Percentiles rank a stretch among this genome's conserved stretches.
These are phyloP conservation scores for Volucella zonaria DNA, from an alignment of 2,888 invertebrate species.

Conservation along the genomic window DNA sequence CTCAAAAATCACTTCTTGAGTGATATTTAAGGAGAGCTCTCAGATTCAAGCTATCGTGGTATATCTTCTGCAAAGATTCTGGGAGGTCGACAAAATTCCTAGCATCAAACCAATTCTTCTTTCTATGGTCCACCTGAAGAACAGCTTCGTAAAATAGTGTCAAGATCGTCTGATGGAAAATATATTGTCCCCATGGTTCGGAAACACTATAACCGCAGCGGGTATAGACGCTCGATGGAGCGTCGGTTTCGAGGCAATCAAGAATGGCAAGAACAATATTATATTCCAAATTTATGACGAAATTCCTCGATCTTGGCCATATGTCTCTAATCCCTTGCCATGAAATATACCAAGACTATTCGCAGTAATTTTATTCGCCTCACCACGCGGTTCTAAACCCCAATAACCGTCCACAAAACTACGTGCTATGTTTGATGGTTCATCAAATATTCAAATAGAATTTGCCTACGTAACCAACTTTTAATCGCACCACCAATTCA, in stretches of 20 bases:
- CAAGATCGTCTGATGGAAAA: conserved; percentile 1
- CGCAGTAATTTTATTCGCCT: conserved; percentile 8
- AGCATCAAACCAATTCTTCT: too few relatives aligned
- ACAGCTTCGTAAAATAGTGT: too few relatives aligned
- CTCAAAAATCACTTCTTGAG: too few relatives aligned
- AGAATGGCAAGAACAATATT: background rate
- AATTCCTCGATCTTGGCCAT: conserved; percentile 17
- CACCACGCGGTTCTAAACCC: conserved; percentile 16
- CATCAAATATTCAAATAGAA: background rate
- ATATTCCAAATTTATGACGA: conserved; percentile 21
- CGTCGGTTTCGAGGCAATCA: background rate
- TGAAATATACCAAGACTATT: background rate
- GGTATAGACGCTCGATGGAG: conserved; percentile 9
- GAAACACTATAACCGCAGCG: too few relatives aligned
- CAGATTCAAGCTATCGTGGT: too few relatives aligned
- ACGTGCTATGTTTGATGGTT: conserved; percentile 32
- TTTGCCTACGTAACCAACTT: conserved; percentile 19
- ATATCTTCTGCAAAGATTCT: too few relatives aligned
- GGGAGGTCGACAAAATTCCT: too few relatives aligned
- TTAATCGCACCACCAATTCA: conserved; percentile 28
- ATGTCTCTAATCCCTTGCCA: too few relatives aligned
- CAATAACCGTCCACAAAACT: background rate
- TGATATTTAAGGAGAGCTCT: too few relatives aligned
- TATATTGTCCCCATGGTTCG: too few relatives aligned
- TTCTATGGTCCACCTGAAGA: too few relatives aligned